Conservation (phyloP, 1,140 invertebrate genomes). For the Calycopis cecrops region DNA sequence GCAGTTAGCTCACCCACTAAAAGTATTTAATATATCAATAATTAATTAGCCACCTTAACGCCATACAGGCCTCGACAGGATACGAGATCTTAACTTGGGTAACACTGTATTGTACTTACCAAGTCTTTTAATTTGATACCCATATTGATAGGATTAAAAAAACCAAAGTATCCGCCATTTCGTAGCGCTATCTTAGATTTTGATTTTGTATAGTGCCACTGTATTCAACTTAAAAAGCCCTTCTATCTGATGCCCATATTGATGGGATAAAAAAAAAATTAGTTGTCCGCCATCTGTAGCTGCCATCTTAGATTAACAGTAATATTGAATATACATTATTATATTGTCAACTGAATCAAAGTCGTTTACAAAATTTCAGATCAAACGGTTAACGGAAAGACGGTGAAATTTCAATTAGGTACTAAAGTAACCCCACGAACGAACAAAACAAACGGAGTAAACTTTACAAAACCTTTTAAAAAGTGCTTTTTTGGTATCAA, state of each 20-base stretch:
- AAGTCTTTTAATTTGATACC: background rate
- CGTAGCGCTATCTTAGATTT: background rate
- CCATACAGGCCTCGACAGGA: too few relatives aligned
- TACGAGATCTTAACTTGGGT: too few relatives aligned
- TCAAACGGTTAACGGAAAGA: background rate
- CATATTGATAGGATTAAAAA: background rate
- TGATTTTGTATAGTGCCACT: too few relatives aligned
- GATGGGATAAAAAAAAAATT: background rate
- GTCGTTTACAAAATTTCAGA: background rate
- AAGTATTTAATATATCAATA: too few relatives aligned
- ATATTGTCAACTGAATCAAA: background rate
- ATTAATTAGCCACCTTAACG: too few relatives aligned
- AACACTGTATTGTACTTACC: too few relatives aligned
- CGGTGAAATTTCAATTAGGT: background rate
- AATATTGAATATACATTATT: background rate
- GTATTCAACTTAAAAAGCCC: background rate
- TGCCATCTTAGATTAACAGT: background rate
- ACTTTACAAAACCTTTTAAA: too few relatives aligned
- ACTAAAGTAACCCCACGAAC: too few relatives aligned
- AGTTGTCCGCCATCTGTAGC: background rate
- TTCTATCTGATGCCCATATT: background rate
- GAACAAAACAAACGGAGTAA: too few relatives aligned
- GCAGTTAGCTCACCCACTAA: too few relatives aligned
- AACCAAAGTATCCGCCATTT: background rate
- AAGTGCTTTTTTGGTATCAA: too few relatives aligned